These are phyloP conservation scores for silkworm (Bombyx mori) DNA, from an alignment of 1,140 invertebrate species.

Conservation along the genomic window DNA sequence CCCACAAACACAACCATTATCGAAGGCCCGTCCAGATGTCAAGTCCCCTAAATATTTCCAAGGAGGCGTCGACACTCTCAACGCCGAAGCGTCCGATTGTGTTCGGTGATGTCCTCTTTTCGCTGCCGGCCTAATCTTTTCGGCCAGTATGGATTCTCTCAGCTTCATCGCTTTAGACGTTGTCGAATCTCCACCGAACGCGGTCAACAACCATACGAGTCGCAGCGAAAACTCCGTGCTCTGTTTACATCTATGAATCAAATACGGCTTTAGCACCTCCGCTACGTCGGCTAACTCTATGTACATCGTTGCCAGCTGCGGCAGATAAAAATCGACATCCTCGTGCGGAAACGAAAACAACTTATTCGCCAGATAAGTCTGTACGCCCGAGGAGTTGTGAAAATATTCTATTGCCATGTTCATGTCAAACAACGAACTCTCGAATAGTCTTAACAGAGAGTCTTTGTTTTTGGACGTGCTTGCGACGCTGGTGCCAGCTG, in stretches of 20 bases:
- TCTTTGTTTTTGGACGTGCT: slow-evolving; percentile 61
- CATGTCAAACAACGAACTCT: slow-evolving; percentile 97
- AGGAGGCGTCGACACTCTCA: slow-evolving; percentile 69
- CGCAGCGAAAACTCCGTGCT: slow-evolving; percentile 96
- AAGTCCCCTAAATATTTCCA: slow-evolving; percentile 88
- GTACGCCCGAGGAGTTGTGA: slow-evolving; percentile 97
- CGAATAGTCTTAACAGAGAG: slow-evolving; percentile 89
- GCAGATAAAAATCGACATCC: slow-evolving; percentile 98
- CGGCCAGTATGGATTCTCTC: slow-evolving; percentile 89
- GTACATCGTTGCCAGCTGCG: slow-evolving; percentile 98
- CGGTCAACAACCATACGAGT: slow-evolving; percentile 95
- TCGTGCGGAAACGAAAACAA: slow-evolving; percentile 94
- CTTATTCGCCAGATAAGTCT: slow-evolving; percentile 96
- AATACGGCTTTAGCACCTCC: slow-evolving; percentile 94
- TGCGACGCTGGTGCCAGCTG: slow-evolving; percentile 24
- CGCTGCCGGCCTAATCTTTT: slow-evolving; percentile 81
- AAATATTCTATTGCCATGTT: slow-evolving; percentile 98
- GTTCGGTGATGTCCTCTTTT: slow-evolving; percentile 83
- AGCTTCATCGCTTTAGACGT: slow-evolving; percentile 90
- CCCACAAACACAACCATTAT: slow-evolving; percentile 92
- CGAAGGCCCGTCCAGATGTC: slow-evolving; percentile 93
- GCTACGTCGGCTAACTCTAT: slow-evolving; percentile 97
- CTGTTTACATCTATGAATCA: slow-evolving; percentile 93
- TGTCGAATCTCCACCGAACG: slow-evolving; percentile 90
- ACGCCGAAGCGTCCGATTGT: slow-evolving; percentile 88